These are phyloP conservation scores for Cassiopea xamachana DNA, from an alignment of 30 jellyfish, hydroid and myxozoan species.

Conservation along the genomic window DNA sequence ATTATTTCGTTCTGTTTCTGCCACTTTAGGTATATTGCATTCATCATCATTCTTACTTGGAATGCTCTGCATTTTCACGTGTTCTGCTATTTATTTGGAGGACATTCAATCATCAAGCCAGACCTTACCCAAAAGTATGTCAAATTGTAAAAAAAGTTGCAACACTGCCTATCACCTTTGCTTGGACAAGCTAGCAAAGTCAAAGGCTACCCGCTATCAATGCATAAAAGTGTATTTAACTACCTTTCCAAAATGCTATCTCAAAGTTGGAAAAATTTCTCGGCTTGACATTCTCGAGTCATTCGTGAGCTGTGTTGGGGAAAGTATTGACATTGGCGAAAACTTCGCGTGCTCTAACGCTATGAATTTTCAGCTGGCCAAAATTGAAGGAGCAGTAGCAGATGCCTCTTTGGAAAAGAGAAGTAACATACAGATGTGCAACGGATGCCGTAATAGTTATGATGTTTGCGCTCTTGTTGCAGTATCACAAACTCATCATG, in stretches of 20 bases:
- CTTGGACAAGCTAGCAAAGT: constrained; percentile 1
- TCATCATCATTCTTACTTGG: not conserved
- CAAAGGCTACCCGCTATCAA: not conserved
- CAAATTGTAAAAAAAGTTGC: constrained; percentile 18
- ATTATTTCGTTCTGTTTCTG: no score
- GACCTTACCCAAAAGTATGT: not conserved
- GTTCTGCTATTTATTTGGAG: not conserved
- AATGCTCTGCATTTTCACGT: not conserved
- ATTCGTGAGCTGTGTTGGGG: constrained; percentile 13
- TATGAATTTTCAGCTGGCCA: not conserved
- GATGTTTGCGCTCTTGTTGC: not conserved
- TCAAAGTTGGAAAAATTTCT: not conserved
- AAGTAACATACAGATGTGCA: constrained; percentile 15
- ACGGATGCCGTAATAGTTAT: not conserved
- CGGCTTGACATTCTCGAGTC: not conserved
- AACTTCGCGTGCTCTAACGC: constrained; percentile 13
- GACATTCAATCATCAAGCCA: not conserved
- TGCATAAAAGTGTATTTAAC: not conserved
- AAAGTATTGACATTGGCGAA: constrained; percentile 9
- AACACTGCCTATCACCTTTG: constrained; percentile 9
- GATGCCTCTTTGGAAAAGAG: not conserved
- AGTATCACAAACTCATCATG: no score
- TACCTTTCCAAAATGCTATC: constrained; percentile 23
- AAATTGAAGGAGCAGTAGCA: not conserved
- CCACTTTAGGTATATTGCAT: not conserved